A percentile compares a stretch with the other conserved stretches of the same genome.
Evolutionary conservation across 2,888 invertebrate species (phyloP).

Genomic region (Bruchidius siliquastri): DNA sequence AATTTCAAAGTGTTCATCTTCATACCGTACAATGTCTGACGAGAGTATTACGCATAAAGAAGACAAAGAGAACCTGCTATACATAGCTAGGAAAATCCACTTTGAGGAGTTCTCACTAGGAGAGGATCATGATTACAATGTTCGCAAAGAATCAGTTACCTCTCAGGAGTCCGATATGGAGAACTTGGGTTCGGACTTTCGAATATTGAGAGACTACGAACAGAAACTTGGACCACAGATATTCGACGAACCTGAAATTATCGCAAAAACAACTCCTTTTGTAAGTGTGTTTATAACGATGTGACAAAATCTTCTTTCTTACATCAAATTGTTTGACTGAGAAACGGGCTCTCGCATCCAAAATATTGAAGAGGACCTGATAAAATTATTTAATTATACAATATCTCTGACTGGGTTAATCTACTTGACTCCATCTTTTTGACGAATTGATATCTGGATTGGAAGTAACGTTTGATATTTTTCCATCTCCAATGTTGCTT

Average conservation of each 20-base stretch:
- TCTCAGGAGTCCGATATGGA: constrained; percentile 7
- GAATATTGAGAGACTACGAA: background rate
- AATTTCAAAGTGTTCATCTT: too few species aligned
- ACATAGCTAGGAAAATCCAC: constrained; percentile 26
- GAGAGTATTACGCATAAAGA: constrained; percentile 26
- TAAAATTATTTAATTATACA: too few species aligned
- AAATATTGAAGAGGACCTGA: too few species aligned
- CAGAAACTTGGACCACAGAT: constrained; percentile 15
- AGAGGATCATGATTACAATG: constrained; percentile 15
- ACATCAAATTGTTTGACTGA: too few species aligned
- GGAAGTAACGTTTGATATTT: too few species aligned
- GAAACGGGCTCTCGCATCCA: too few species aligned
- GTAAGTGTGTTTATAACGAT: constrained; percentile 16
- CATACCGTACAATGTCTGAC: constrained; percentile 22
- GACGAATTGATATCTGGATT: too few species aligned
- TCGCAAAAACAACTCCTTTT: constrained; percentile 25
- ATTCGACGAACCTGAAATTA: constrained; percentile 22
- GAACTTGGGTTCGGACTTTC: constrained; percentile 5
- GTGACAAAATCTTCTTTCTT: too few species aligned
- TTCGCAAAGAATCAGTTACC: constrained; percentile 12
- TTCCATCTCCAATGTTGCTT: too few species aligned
- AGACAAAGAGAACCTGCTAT: constrained; percentile 27
- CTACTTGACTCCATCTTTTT: too few species aligned
- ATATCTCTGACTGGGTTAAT: too few species aligned
- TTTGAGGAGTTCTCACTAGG: constrained; percentile 22